Conservation (phyloP, 2,113 vertebrate species). For the Erinaceus europaeus region DNA sequence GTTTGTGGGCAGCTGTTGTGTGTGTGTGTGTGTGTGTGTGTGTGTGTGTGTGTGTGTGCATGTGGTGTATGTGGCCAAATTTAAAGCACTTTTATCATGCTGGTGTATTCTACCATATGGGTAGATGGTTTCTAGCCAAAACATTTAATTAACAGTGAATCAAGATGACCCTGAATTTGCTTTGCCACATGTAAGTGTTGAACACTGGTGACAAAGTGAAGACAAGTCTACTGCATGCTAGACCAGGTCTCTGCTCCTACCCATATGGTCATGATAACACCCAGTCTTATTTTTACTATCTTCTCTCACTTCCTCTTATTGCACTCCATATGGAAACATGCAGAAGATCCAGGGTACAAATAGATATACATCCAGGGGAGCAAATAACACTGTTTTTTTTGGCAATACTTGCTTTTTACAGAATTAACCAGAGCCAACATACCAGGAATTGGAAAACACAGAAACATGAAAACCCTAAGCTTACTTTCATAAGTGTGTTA, state of each 20-base stretch:
- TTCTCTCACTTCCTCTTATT: slow-evolving; percentile 23
- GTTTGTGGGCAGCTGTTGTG: slow-evolving; percentile 53
- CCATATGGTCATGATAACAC: slow-evolving; percentile 47
- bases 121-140: slow-evolving; percentile 60
- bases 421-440: neutral
- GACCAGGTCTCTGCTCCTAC: slow-evolving; percentile 22
- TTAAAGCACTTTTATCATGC: slow-evolving; percentile 42
- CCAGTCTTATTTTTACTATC: slow-evolving; percentile 13
- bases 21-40: slow-evolving; percentile 49
- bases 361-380: neutral
- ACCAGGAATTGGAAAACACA: neutral
- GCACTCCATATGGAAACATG: slow-evolving; percentile 13
- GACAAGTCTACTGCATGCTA: slow-evolving; percentile 6
- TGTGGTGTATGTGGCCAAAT: slow-evolving; percentile 53
- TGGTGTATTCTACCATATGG: slow-evolving; percentile 62
- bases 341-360: neutral
- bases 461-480: slow-evolving; percentile 11
- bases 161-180: slow-evolving; percentile 28
- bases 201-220: slow-evolving; percentile 43
- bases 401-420: slow-evolving; percentile 2
- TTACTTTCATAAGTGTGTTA: slow-evolving; percentile 22
- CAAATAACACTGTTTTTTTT: slow-evolving; percentile 48
- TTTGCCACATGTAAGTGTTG: slow-evolving; percentile 33
- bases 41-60: slow-evolving; percentile 52
- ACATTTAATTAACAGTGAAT: slow-evolving; percentile 70